Evolutionary conservation across 1,140 invertebrate genomes (phyloP), one percentile per base, ranked within the genome.

Genomic region (Metaphire vulgaris): DNA sequence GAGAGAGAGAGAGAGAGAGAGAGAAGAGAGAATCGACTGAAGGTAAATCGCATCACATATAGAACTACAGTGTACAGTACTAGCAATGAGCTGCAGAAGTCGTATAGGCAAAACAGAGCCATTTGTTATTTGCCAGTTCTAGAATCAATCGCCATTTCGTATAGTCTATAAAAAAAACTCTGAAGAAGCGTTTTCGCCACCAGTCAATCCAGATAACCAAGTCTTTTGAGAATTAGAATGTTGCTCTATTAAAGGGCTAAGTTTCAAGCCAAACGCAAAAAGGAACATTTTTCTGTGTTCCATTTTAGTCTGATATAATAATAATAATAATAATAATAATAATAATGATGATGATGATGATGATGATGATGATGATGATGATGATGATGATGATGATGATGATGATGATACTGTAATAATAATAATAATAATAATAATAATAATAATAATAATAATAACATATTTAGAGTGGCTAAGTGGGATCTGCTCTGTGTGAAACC

Each of bases 371-470:
- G 30, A 28, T 12, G n/a, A 70, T 69, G 16, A 69, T 15, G 14
- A 69, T 69, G 14, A 69, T 69, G 68, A 29, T 69, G 68, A 69
- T 69, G 30, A 21, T 28, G 30, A n/a, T n/a, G n/a, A n/a, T n/a
- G n/a, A n/a, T n/a, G n/a, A n/a, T n/a, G n/a, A n/a, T n/a, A n/a
- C n/a, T 31, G 1, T 26, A 26, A 70, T 28, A 1, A 70, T 70
- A 29, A 70, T 70, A 21, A 70, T 31, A 1, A 31, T 6, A n/a
- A 71, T 33, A 30, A 29, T 71, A 1, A 71, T 31, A 0, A 31
- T 71, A 28, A 28, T 71, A 31, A 32, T 71, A 26, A 67, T 67
- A 26, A 67, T 1, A 2, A 67, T 67, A 26, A 67, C 14, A 68
- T 68, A 29, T 6, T 21, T 12, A 21, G 67, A n/a, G 1, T 66